Evolutionary conservation across 2,888 invertebrate species (phyloP), one percentile per base, ranked within the genome.

Genomic region (Limnephilus rhombicus): DNA sequence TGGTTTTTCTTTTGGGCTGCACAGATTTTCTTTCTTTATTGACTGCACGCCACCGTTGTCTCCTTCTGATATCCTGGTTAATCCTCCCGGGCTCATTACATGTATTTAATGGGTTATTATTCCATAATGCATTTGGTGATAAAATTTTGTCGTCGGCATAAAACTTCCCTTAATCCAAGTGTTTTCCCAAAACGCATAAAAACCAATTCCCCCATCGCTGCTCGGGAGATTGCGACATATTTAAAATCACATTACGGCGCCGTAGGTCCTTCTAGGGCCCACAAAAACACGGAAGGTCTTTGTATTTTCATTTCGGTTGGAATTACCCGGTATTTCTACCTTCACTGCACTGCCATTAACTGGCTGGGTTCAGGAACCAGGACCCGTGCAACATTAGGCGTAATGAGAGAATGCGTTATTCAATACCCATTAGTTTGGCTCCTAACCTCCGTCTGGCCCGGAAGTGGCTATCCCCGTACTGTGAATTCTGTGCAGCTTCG

Each of bases 381-480:
- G 68, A 5, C 7, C 53, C 53, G 13, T 83, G 45, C 34, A 31
- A 80, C 68, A 90, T 90, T 85, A 85, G n/a, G 41, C 90, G 29
- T 90, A 90, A 85, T 90, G 85, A 68, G 68, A 68, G 68, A 68
- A 85, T 80, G 90, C 85, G 80, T 80, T 90, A 90, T 90, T 90
- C 90, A 85, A 90, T 90, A 85, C 41, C 68, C 90, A 90, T 90
- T 83, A 83, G 81, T 37, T 83, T 53, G 53, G 31, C 49, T 31
- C 5, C 89, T 45, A 41, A 41, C 53, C 68, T 68, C 24, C n/a
- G 24, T 24, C 24, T 24, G 68, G 24, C 24, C 24, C 68, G 68
- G 24, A 68, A 68, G 68, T 24, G 2, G 24, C 7, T 24, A 24
- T 68, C 24, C n/a, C 68, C 68, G 24, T 7, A 68, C 68, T 68